These are phyloP conservation scores for Gymnothorax javanicus DNA, from an alignment of 2,797 vertebrate genomes.

Conservation along the genomic window DNA sequence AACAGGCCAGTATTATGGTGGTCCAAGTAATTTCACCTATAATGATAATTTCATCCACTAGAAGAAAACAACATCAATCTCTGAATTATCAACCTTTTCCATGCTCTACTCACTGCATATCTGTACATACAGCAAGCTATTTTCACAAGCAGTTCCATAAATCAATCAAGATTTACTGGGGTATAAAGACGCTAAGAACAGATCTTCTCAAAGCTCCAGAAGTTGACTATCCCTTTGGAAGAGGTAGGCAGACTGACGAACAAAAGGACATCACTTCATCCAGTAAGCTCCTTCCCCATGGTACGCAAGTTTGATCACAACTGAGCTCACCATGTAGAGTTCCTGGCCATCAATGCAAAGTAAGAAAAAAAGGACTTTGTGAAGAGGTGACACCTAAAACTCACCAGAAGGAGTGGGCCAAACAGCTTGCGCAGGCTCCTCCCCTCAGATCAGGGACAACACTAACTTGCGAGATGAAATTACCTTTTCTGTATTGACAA, in stretches of 20 bases:
- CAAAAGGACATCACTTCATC: background rate
- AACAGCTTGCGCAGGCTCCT: background rate
- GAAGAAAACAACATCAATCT: background rate
- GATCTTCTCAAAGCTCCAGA: background rate
- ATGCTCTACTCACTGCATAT: background rate
- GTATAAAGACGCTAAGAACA: background rate
- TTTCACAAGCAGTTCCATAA: background rate
- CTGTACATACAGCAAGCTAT: background rate
- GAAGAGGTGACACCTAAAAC: background rate
- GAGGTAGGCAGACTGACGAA: background rate
- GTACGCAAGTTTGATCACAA: background rate
- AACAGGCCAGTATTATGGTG: background rate
- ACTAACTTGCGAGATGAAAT: background rate
- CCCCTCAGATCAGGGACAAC: background rate
- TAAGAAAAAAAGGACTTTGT: background rate
- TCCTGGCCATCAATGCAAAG: background rate
- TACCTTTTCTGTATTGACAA: background rate
- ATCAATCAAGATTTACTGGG: background rate
- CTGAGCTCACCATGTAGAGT: background rate
- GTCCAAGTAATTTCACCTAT: background rate
- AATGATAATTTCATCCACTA: background rate
- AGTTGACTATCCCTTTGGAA: conserved; percentile 13
- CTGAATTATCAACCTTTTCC: background rate
- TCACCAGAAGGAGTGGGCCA: background rate
- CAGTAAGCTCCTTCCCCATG: background rate